Base-by-base conservation (phyloP, 2,888 invertebrate genomes). In the Andricus quercusramuli region DNA sequence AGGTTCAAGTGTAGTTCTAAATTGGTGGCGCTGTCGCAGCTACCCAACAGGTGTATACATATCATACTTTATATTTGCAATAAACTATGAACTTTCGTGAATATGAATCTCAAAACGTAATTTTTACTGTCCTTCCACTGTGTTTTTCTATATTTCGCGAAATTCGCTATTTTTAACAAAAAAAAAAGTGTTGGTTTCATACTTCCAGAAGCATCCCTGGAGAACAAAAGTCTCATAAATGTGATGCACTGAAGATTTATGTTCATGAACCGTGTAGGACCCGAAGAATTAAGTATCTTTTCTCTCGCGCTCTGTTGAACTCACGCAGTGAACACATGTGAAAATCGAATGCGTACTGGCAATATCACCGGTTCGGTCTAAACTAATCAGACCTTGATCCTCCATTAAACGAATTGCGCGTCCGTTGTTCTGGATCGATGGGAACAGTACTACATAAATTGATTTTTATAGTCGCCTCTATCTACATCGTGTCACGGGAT, bases 341-440 rank as follows among this genome's bases (percentile, higher is more conserved):
- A 62, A 78, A 81, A 82, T 82, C 85, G 79, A 47, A 77, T 41
- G 67, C 77, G 80, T 77, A 68, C 62, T 29, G 78, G 79, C 67
- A 80, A 80, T 80, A 78, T 80, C 77, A 78, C 65, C 80, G 67
- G 66, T 29, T 86, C 78, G 84, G 84, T 87, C 86, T 86, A 89
- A 89, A 90, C 86, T 85, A 85, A 91, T 91, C 88, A 86, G 88
- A 85, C 89, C 90, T 90, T 91, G 90, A 90, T 91, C 89, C 87
- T 84, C 87, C 88, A 90, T 91, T 88, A 87, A 86, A 83, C 84
- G 79, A 80, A 84, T 68, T 84, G 86, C 85, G 78, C 82, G 82
- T 82, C 79, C 74, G 78, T 78, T 78, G 77, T 78, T 80, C 77
- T 79, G 59, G 70, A 79, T 79, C 78, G 68, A 83, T 78, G 74